A percentile compares a stretch with the other conserved stretches of the same genome.
These are phyloP conservation scores for Selene dorsalis DNA, from an alignment of 2,797 vertebrate species.

Conservation along the genomic window DNA sequence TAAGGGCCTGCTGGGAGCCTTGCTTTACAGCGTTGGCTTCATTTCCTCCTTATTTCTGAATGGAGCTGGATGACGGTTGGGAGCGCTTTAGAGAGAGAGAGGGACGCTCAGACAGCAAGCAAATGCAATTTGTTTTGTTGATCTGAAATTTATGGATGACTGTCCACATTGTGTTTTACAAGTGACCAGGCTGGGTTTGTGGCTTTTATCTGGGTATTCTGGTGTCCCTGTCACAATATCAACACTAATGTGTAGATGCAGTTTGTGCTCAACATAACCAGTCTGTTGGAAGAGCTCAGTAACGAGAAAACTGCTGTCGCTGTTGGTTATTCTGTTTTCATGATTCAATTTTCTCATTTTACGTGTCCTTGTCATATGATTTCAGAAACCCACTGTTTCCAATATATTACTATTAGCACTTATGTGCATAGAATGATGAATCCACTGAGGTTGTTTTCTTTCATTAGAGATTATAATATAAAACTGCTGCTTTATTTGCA, in stretches of 20 bases:
- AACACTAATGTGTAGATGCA: conserved; percentile 21
- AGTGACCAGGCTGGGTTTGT: conserved; percentile 41
- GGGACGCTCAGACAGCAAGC: conserved; percentile 36
- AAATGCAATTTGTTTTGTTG: conserved; percentile 53
- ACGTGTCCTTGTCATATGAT: neutral
- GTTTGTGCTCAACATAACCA: neutral
- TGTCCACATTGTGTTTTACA: conserved; percentile 52
- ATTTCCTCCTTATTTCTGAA: conserved; percentile 39
- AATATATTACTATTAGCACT: too few relatives aligned
- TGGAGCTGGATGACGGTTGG: conserved; percentile 21
- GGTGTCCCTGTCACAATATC: conserved; percentile 27
- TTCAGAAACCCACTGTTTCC: neutral
- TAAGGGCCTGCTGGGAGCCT: conserved; percentile 40
- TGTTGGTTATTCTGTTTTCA: conserved; percentile 10
- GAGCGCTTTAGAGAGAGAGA: neutral
- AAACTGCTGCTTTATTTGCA: too few relatives aligned
- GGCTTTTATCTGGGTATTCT: conserved; percentile 8
- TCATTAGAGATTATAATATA: too few relatives aligned
- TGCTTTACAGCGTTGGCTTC: conserved; percentile 44
- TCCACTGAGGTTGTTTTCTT: too few relatives aligned
- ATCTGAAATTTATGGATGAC: conserved; percentile 53
- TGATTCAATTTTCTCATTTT: neutral
- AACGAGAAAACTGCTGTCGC: neutral
- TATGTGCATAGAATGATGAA: too few relatives aligned
- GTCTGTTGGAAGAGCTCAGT: neutral